Base-by-base conservation (phyloP, 2,113 vertebrate species). In the Tychaedon coryphoeus region DNA sequence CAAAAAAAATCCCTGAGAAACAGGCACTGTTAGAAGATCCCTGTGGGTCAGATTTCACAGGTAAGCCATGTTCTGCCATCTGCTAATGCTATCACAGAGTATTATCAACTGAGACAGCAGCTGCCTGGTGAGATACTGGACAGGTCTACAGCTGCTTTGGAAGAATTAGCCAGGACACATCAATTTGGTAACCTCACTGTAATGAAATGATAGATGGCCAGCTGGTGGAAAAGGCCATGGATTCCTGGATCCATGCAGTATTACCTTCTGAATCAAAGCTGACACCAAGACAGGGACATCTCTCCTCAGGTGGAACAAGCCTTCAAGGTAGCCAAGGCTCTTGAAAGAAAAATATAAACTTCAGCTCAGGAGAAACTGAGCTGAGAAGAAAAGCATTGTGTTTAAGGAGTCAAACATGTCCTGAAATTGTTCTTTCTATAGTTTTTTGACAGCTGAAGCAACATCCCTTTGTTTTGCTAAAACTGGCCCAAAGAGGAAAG, bases 201-300 rank as follows among this genome's bases (percentile, higher is more conserved):
- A 95, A 97, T 92, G 80, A 61, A 91, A 96, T 97, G 95, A 97
- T 94, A 92, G 82, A 97, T 95, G 88, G 64, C 74, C 87, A 86
- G 17, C 43, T 82, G 69, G 69, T 53, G 67, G 53, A 91, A 91
- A 93, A 94, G 88, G 82, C 50, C 88, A 84, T 5, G 8, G 83
- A 69, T 72, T 74, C 53, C 53, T 29, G 57, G 82, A 81, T 38
- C 73, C 47, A 50, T 36, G 84, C 81, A 74, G 65, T n/a, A 92
- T 56, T 87, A 58, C 45, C 50, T 56, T 87, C 90, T 56, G 94
- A 96, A 94, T 86, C 57, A 54, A 90, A 86, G 61, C 34, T 85
- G 88, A 92, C 88, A 82, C 62, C 16, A 40, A 92, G 80, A 78
- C 89, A 86, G 71, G 40, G 81, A 69, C 79, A 24, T 47, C 42